Percentiles rank a stretch among this genome's conserved stretches.
Evolutionary conservation across 2,888 invertebrate species (phyloP).

Genomic region (Watsonalla binaria): DNA sequence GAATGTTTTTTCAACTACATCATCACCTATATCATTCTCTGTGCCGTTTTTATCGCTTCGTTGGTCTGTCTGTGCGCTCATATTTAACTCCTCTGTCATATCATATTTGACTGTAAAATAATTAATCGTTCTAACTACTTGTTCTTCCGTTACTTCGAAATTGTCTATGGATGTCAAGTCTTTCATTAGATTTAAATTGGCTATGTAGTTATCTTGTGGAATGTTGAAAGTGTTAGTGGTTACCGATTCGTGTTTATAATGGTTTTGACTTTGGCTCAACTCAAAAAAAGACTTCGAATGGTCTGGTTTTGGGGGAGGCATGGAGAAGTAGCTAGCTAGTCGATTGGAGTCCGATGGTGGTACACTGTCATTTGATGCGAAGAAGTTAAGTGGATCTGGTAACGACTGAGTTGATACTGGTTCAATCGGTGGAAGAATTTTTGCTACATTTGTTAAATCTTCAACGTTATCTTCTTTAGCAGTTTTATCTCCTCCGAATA

Average conservation of each 20-base stretch:
- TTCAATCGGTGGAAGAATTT: conserved; percentile 3
- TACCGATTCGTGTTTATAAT: conserved; percentile 39
- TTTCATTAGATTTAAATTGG: conserved; percentile 43
- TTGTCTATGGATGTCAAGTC: conserved; percentile 54
- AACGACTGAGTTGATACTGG: conserved; percentile 18
- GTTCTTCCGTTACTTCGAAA: conserved; percentile 35
- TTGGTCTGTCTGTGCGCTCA: conserved; percentile 7
- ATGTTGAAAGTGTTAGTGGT: conserved; percentile 23
- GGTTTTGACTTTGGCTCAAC: conserved; percentile 67
- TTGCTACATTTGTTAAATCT: background rate
- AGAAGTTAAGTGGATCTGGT: conserved; percentile 55
- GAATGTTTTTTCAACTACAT: conserved; percentile 17
- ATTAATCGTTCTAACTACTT: conserved; percentile 48
- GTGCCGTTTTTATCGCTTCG: conserved; percentile 13
- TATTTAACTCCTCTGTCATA: background rate
- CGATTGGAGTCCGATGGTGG: conserved; percentile 40
- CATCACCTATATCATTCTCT: conserved; percentile 13
- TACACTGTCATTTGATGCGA: conserved; percentile 22
- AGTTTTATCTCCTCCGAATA: conserved; percentile 5
- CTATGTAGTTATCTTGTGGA: conserved; percentile 27
- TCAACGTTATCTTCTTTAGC: conserved; percentile 1
- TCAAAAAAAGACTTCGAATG: conserved; percentile 74
- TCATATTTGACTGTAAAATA: conserved; percentile 59
- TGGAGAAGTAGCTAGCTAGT: conserved; percentile 63
- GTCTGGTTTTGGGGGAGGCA: conserved; percentile 56